These are phyloP conservation scores for Tenthredo scrophulariae DNA, from an alignment of 2,888 invertebrate genomes.

Conservation along the genomic window DNA sequence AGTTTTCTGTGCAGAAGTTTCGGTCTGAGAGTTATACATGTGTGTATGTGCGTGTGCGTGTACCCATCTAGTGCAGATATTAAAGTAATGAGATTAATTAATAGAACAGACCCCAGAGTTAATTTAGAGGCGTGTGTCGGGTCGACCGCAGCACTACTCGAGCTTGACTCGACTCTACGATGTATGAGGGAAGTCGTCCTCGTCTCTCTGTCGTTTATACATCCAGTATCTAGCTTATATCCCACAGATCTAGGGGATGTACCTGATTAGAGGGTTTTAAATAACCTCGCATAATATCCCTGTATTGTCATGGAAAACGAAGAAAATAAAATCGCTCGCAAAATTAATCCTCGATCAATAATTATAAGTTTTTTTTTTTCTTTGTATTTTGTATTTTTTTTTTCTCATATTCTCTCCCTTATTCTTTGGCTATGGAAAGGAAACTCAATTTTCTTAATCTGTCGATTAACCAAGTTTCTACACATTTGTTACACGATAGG, in stretches of 20 bases:
- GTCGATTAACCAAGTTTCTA: too few relatives aligned
- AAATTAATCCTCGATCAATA: too few relatives aligned
- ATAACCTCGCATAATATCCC: neutral
- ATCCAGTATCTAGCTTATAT: neutral
- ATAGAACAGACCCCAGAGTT: conserved; percentile 69
- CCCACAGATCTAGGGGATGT: neutral
- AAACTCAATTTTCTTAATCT: too few relatives aligned
- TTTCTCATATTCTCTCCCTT: too few relatives aligned
- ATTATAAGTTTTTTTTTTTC: too few relatives aligned
- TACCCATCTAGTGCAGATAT: conserved; percentile 54
- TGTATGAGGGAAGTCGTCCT: neutral
- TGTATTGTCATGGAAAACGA: too few relatives aligned
- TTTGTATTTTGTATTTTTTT: too few relatives aligned
- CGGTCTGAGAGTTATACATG: neutral
- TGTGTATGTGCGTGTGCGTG: neutral
- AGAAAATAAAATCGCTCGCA: too few relatives aligned
- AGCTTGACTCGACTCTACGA: conserved; percentile 10
- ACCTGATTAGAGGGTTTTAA: neutral
- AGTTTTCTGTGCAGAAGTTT: neutral
- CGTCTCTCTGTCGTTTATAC: neutral
- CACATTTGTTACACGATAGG: too few relatives aligned
- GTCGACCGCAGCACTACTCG: conserved; percentile 63
- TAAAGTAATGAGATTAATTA: conserved; percentile 72
- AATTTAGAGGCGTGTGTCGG: conserved; percentile 68
- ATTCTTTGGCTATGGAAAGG: too few relatives aligned